Evolutionary conservation across 2,797 vertebrate genomes (phyloP), one percentile per base, ranked within the genome.

Genomic region (Helarctos malayanus): DNA sequence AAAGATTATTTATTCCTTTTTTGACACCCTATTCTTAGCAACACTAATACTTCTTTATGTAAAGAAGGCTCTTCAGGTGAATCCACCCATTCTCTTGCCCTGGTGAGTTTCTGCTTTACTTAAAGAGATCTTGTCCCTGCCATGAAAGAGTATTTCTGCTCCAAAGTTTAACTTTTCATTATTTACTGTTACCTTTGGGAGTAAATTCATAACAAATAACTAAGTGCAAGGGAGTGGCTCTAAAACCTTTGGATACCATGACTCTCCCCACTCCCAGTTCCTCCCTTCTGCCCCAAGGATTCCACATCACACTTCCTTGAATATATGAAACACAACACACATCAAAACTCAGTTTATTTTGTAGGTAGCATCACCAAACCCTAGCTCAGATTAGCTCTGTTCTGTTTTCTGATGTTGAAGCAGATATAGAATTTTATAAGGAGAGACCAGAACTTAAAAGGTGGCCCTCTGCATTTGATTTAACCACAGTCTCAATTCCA

Each of bases 131-230:
- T 61, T 97, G 71, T 10, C 1, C 10, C 7, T 93, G 59, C 16
- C 35, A 79, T 23, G 54, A 94, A 79, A 65, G 41, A 80, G 23
- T 61, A 84, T 86, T 88, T 95, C 57, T 94, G 23, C 7, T 81
- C 7, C 29, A 78, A 90, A 88, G n/a, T 92, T 91, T 86, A 94
- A 78, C 73, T 86, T 91, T 83, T 91, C 35, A 82, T 45, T 92
- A 73, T 71, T 96, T 83, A 79, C 79, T 92, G 18, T 84, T 94
- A 90, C n/a, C 35, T 47, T 38, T 88, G 81, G 35, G 81, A 83
- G 8, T 69, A 94, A 91, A 93, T 75, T 65, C 11, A 8, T 69
- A 93, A 84, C 29, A 95, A 92, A 68, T 94, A 97, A 82, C 32
- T 78, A 87, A 27, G n/a, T 69, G 45, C 29, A 89, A 92, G 5